Base-by-base conservation (phyloP, 2,888 invertebrate genomes). In the Amphimallon solstitiale region DNA sequence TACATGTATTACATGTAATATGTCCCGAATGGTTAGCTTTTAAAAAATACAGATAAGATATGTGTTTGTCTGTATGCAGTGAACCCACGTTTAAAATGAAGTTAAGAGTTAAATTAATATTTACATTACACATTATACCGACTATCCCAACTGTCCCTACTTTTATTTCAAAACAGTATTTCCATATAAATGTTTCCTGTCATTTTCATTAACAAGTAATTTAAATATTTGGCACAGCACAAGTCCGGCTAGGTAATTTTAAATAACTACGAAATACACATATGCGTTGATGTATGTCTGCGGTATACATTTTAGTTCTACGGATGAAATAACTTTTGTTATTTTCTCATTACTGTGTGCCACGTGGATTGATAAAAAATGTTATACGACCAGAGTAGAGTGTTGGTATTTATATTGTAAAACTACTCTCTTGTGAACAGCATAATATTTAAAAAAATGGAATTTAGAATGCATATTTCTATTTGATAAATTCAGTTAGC, bases 141-240 rank as follows among this genome's bases (percentile, higher is more conserved):
- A 12, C 49, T n/a, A 34, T 23, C 14, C 29, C 14, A 23, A 29
- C 14, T 49, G 49, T 49, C 49, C 35, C 52, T 15, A 52, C 52
- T 17, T 52, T 52, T 52, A 52, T 52, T 52, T 52, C n/a, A 52
- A 17, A 37, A 19, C 15, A 14, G 37, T 19, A 52, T 52, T 52
- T 52, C 52, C 52, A 52, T 52, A 52, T 52, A 52, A 52, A 52
- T 52, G 52, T 52, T 52, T 52, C 52, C 52, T 52, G 52, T 52
- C 52, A 52, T 52, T 52, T 52, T 52, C 37, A 52, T 52, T 52
- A 52, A 52, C 37, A 37, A 52, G 52, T 52, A 52, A 52, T 52
- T 52, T 52, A 52, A 52, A 52, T 52, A 52, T 52, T 37, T 52
- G 52, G 52, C 37, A 52, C 52, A 37, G 35, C 12, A 37, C 52